Evolutionary conservation across 2,113 vertebrate genomes (phyloP).

Genomic region (Macaca nemestrina): DNA sequence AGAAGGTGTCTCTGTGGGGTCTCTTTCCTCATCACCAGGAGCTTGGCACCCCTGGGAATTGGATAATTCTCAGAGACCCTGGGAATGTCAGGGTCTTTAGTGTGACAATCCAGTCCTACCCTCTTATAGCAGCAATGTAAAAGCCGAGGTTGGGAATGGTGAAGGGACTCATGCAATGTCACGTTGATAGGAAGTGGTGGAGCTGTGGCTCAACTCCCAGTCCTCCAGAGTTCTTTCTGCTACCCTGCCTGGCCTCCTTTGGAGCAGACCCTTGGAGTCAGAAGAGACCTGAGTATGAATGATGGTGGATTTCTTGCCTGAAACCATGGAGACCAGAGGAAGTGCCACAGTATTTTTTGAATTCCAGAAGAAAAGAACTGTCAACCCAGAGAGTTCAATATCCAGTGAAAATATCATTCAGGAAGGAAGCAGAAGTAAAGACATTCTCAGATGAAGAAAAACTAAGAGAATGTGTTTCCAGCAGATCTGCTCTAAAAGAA

Average conservation of each 20-base stretch:
- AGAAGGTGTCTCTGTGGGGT: not conserved
- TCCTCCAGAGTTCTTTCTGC: not conserved
- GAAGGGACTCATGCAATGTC: not conserved
- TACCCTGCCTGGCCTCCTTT: not conserved
- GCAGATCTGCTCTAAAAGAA: not conserved
- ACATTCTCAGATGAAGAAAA: not conserved
- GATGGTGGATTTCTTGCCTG: not conserved
- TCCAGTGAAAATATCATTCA: constrained; percentile 4
- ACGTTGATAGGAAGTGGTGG: not conserved
- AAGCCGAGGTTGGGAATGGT: not conserved
- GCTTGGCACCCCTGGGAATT: not conserved
- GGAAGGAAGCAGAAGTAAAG: not conserved
- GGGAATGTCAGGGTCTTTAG: not conserved
- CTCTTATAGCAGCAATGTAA: not conserved
- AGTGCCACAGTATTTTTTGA: not conserved
- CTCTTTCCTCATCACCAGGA: not conserved
- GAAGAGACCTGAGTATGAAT: not conserved
- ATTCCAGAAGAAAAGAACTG: constrained; percentile 14
- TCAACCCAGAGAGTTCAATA: constrained; percentile 25
- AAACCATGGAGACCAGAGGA: not conserved
- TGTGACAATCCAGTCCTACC: not conserved
- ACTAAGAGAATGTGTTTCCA: not conserved
- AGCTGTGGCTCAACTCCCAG: not conserved
- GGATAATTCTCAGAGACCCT: not conserved
- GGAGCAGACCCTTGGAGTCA: not conserved